These are phyloP conservation scores for Acanthaster planci DNA, from an alignment of 35 echinoderm and acorn worm genomes.

Conservation along the genomic window DNA sequence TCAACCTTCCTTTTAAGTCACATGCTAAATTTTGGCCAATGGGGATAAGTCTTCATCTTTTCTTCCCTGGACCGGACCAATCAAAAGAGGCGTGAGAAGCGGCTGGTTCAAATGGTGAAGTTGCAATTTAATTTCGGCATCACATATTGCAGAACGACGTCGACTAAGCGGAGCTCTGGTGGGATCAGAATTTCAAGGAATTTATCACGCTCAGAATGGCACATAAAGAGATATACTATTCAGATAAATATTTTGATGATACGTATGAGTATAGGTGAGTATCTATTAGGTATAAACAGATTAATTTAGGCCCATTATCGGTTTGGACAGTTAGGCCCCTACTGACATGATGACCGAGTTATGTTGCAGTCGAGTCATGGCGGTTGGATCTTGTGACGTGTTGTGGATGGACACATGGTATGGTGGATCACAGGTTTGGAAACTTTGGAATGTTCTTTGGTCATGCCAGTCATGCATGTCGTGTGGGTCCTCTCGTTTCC, in stretches of 20 bases:
- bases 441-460: no score
- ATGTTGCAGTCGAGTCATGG: no score
- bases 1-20: conserved; percentile 22
- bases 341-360: no score
- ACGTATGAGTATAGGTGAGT: conserved; percentile 84
- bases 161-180: not conserved
- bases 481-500: no score
- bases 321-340: no score
- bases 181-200: not conserved
- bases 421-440: no score
- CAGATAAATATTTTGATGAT: conserved; percentile 85
- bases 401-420: no score
- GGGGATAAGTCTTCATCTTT: not conserved
- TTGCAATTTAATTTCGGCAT: not conserved
- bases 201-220: not conserved
- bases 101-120: conserved; percentile 6
- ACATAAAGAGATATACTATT: conserved; percentile 75
- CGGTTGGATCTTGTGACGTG: no score
- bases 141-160: not conserved
- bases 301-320: no score
- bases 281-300: not conserved
- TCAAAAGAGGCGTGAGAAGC: not conserved
- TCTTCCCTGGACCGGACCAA: not conserved
- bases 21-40: conserved; percentile 35
- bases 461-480: no score